Base-by-base conservation (phyloP, 2,888 invertebrate species). In the Drosophila parthenogenetica region DNA sequence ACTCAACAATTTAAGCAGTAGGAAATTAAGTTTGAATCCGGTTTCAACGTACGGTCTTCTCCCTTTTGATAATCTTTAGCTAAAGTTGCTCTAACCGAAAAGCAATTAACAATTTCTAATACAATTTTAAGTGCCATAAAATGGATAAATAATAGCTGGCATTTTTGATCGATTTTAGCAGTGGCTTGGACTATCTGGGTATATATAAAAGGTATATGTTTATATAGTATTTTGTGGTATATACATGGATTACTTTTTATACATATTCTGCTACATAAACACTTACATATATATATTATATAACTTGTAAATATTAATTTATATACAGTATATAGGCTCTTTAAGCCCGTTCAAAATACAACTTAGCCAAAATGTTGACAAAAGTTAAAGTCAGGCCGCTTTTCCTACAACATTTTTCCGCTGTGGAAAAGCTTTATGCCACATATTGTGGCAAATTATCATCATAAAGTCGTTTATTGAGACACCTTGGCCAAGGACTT, bases 391-490 rank as follows among this genome's bases (percentile, higher is more conserved):
- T 0, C 29, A 19, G 25, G 11, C 22, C 8, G 2, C 25, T 11
- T 5, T 14, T 2, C 39, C 16, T 14, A 13, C 2, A 11, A 37
- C n/a, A 29, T 5, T 19, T 10, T 11, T 3, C 16, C 8, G 11
- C 32, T 59, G 58, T 37, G 53, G 43, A 55, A 76, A 76, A 25
- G 35, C 50, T 25, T 45, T 59, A 49, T 46, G 68, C 73, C 63
- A 73, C 74, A 75, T 45, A 69, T 75, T 77, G 78, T 43, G 63
- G 57, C 68, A 77, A 75, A 75, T 75, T 68, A 75, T 77, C 78
- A 75, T 77, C 78, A 75, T 62, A 77, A 77, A 68, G 57, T 77
- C 78, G 62, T 75, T 75, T 75, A 77, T 73, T 63, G 57, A 58
- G 74, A 77, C 59, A 75, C 74, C 73, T 72, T 60, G 58, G 32